Percentiles rank a stretch among this genome's conserved stretches.
Conservation (phyloP, 2,113 vertebrate species). For the Leptosomus discolor region DNA sequence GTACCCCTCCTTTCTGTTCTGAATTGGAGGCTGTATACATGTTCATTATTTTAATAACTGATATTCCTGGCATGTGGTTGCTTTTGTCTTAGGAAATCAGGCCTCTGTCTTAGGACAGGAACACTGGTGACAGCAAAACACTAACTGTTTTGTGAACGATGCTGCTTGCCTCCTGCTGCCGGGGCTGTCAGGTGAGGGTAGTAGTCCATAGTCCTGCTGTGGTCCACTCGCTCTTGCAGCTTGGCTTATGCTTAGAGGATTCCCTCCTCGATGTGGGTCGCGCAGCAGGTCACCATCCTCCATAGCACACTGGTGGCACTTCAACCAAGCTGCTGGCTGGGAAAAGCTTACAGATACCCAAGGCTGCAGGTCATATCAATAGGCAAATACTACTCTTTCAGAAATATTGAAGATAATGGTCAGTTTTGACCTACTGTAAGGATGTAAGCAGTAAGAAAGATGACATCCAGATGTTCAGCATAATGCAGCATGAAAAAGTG, state of each 20-base stretch:
- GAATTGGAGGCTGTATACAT: neutral
- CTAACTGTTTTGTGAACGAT: neutral
- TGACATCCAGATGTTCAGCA: neutral
- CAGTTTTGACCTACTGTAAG: neutral
- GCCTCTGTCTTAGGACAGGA: neutral
- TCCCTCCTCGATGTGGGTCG: neutral
- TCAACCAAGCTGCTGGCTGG: neutral
- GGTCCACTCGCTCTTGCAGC: neutral
- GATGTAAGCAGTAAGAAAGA: neutral
- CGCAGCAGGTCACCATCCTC: neutral
- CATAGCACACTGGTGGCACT: neutral
- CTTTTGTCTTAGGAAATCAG: neutral
- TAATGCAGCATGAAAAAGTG: neutral
- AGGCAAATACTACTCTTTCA: neutral
- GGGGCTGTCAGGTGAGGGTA: neutral
- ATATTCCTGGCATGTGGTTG: neutral
- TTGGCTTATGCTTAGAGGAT: neutral
- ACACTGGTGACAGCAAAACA: neutral
- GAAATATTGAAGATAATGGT: neutral
- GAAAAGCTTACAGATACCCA: neutral
- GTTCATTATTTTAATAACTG: neutral
- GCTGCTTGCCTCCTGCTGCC: neutral
- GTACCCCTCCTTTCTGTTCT: neutral
- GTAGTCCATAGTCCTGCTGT: neutral
- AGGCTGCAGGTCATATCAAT: neutral